phyloP scores from a whole-genome alignment of 1,140 invertebrate genomes.

The Drosophila navojoa region DNA sequence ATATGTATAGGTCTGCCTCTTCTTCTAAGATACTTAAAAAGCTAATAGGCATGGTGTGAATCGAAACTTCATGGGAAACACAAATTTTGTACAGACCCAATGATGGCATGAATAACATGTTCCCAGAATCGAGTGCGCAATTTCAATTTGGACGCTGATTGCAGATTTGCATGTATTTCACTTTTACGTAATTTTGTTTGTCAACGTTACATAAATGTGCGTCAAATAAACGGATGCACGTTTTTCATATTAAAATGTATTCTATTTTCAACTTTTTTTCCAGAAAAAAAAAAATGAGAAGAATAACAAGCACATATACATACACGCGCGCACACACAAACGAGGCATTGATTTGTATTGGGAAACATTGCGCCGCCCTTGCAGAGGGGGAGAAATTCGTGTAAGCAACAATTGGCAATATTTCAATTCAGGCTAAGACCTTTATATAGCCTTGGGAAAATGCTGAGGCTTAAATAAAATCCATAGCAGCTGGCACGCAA shows the following conservation, averaged over 20 bases:
- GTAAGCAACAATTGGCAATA: constrained; percentile 14
- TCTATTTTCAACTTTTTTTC: constrained; percentile 6
- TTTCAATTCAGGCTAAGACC: constrained; percentile 17
- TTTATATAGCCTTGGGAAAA: constrained; percentile 25
- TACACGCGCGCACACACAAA: neutral
- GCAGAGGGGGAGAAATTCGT: neutral
- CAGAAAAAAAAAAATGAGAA: neutral
- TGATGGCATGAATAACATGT: no score
- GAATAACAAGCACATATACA: neutral
- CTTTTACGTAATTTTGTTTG: neutral
- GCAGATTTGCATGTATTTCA: neutral
- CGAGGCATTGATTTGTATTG: constrained; percentile 23
- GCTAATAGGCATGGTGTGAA: no score
- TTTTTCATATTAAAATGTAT: constrained; percentile 14
- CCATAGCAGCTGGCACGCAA: constrained; percentile 16
- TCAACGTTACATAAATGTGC: constrained; percentile 6
- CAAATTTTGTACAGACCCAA: no score
- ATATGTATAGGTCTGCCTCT: no score
- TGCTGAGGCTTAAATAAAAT: constrained; percentile 2
- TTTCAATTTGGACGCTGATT: no score
- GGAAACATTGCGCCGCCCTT: constrained; percentile 4
- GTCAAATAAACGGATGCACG: neutral
- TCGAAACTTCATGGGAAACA: no score
- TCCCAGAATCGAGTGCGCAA: no score
- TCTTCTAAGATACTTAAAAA: no score